A percentile compares a stretch with the other conserved stretches of the same genome.
Evolutionary conservation across 2,797 vertebrate species (phyloP).

Genomic region (Paedocypris micromegethes): DNA sequence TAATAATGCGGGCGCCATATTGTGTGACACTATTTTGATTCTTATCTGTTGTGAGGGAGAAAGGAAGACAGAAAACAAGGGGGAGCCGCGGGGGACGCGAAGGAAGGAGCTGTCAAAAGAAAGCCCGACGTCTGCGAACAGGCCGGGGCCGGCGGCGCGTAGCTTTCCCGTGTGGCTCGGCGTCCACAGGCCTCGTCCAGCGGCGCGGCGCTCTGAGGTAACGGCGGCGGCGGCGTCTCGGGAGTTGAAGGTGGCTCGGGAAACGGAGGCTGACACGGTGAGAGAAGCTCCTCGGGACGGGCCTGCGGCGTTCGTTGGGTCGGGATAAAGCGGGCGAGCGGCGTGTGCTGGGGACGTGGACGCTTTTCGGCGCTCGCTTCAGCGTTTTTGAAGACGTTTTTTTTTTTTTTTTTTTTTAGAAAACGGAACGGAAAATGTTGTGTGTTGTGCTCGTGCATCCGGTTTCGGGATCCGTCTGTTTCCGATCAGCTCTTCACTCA

Average conservation of each 20-base stretch:
- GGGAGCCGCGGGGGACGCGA: slow-evolving; percentile 57
- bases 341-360: too few relatives aligned
- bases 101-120: slow-evolving; percentile 65
- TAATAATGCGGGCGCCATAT: slow-evolving; percentile 82
- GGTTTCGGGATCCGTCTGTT: too few relatives aligned
- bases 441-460: too few relatives aligned
- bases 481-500: too few relatives aligned
- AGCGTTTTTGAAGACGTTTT: too few relatives aligned
- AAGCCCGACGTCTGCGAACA: slow-evolving; percentile 52
- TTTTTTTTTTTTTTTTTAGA: too few relatives aligned
- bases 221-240: slow-evolving; percentile 64
- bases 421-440: too few relatives aligned
- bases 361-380: too few relatives aligned
- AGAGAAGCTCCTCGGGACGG: slow-evolving; percentile 5
- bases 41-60: slow-evolving; percentile 73
- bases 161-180: slow-evolving; percentile 55
- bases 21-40: slow-evolving; percentile 90
- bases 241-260: slow-evolving; percentile 65
- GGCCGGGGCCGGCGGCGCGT: slow-evolving; percentile 50
- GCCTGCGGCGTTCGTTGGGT: not conserved
- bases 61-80: slow-evolving; percentile 61
- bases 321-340: too few relatives aligned
- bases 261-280: slow-evolving; percentile 15
- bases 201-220: slow-evolving; percentile 65
- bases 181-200: slow-evolving; percentile 60